Conservation (phyloP, 1,140 invertebrate genomes). For the Polypedilum pembai region DNA sequence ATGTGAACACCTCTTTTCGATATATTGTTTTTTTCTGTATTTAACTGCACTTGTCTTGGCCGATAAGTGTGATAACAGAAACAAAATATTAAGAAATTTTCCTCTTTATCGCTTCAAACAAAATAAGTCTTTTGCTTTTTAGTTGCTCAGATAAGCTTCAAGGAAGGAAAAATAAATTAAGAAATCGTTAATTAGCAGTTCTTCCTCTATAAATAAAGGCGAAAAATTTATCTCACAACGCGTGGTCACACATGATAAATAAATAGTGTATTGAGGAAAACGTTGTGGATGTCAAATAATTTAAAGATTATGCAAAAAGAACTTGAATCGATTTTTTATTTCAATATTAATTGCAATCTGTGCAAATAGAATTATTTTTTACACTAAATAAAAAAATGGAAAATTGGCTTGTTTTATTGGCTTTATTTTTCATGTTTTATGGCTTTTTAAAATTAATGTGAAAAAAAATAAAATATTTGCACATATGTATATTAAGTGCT, state of each 20-base stretch:
- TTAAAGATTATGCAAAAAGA: not conserved
- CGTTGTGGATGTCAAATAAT: conserved; percentile 1
- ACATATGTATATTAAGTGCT: conserved; percentile 11
- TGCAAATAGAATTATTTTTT: no score
- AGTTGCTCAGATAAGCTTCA: conserved; percentile 10
- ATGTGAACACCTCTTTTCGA: conserved; percentile 1
- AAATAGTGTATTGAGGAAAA: not conserved
- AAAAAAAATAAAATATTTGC: not conserved
- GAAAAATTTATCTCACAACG: not conserved
- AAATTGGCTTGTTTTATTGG: conserved; percentile 15
- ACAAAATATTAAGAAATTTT: conserved; percentile 13
- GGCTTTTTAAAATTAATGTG: not conserved
- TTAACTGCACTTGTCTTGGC: not conserved
- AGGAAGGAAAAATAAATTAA: not conserved
- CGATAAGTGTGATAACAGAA: conserved; percentile 17
- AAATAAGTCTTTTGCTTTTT: not conserved
- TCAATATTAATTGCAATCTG: no score
- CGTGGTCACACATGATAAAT: not conserved
- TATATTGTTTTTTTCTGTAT: not conserved
- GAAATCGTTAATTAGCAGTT: not conserved
- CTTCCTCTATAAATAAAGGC: not conserved
- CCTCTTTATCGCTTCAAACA: not conserved
- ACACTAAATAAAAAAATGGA: not conserved
- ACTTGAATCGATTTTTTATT: no score
- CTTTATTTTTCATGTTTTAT: not conserved